phyloP scores from a whole-genome alignment of 2,888 invertebrate genomes.

The Zhuqinia jingwanae region DNA sequence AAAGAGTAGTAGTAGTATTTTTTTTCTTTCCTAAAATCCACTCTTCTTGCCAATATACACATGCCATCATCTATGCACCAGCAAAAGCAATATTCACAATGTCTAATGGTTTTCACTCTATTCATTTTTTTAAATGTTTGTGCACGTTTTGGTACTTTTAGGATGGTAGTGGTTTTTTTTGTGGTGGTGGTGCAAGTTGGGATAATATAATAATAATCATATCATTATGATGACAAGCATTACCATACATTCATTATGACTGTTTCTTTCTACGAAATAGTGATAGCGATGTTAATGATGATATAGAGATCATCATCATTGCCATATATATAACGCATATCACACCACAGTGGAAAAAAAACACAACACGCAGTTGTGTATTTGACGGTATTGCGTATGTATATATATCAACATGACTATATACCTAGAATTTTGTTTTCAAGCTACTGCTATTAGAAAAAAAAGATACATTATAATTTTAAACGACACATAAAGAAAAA shows the following conservation, averaged over 20 bases:
- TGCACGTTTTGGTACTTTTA: not conserved
- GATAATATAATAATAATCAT: not conserved
- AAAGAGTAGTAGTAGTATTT: slow-evolving; percentile 51
- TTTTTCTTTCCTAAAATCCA: slow-evolving; percentile 46
- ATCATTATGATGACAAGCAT: slow-evolving; percentile 8
- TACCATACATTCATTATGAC: slow-evolving; percentile 12
- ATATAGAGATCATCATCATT: too few species aligned
- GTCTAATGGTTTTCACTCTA: slow-evolving; percentile 8
- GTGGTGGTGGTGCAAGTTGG: not conserved
- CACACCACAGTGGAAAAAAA: too few species aligned
- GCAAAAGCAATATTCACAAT: too few species aligned
- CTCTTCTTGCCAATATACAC: slow-evolving; percentile 11
- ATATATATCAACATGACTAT: too few species aligned
- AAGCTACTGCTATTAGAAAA: not conserved
- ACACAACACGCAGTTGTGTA: too few species aligned
- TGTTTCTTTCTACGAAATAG: not conserved
- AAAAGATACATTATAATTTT: not conserved
- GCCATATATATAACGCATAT: too few species aligned
- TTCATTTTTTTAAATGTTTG: slow-evolving; percentile 2
- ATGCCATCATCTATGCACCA: not conserved
- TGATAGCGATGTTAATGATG: not conserved
- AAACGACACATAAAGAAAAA: not conserved
- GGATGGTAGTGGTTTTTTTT: not conserved
- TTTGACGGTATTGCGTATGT: too few species aligned
- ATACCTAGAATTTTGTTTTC: not conserved